Conservation (phyloP, 1,140 invertebrate genomes). For the Caenorhabditis remanei region DNA sequence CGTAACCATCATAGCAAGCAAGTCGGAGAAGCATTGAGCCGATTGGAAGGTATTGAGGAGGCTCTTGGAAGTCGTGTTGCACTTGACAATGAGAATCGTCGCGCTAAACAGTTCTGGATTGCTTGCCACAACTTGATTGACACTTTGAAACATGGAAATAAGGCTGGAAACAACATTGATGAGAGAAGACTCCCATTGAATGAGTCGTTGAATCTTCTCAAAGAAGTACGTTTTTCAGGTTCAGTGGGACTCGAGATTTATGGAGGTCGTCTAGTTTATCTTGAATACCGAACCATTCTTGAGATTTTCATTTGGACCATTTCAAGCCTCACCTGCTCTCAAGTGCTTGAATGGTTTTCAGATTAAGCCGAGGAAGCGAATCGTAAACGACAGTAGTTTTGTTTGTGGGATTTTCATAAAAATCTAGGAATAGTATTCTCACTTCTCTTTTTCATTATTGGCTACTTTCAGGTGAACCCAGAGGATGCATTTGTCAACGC, state of each 20-base stretch:
- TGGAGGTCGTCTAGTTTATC: too few relatives aligned
- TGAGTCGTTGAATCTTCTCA: constrained; percentile 81
- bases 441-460: constrained; percentile 35
- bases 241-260: too few relatives aligned
- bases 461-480: constrained; percentile 74
- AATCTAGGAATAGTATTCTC: too few relatives aligned
- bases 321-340: too few relatives aligned
- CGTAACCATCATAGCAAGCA: constrained; percentile 84
- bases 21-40: constrained; percentile 86
- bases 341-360: too few relatives aligned
- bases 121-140: constrained; percentile 88
- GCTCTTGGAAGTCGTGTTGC: constrained; percentile 85
- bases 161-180: constrained; percentile 78
- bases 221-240: constrained; percentile 18
- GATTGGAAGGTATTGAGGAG: constrained; percentile 88
- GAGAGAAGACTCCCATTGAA: constrained; percentile 84
- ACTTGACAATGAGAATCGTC: constrained; percentile 77
- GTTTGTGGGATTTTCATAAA: too few relatives aligned
- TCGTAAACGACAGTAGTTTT: too few relatives aligned
- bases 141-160: constrained; percentile 83
- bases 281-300: too few relatives aligned
- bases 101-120: constrained; percentile 90
- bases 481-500: constrained; percentile 83
- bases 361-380: too few relatives aligned
- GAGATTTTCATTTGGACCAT: too few relatives aligned